Evolutionary conservation across 2,113 vertebrate genomes (phyloP).

Genomic region (Sialia sialis): DNA sequence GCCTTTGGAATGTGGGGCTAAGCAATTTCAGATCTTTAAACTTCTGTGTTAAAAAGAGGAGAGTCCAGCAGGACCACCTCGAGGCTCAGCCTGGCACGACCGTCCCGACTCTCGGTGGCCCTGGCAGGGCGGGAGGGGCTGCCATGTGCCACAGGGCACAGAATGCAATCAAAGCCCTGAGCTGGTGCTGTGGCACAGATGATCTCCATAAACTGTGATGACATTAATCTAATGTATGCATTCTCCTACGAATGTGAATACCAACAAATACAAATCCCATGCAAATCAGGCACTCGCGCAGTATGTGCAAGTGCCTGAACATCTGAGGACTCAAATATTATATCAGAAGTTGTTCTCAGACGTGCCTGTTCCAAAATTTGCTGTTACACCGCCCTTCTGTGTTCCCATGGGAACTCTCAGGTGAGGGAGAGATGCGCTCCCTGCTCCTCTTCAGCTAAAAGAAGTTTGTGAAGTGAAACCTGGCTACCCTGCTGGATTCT

Average conservation of each 20-base stretch:
- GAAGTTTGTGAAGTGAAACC: not conserved
- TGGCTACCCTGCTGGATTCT: not conserved
- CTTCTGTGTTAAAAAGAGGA: accelerated
- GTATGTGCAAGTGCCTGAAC: conserved; percentile 46
- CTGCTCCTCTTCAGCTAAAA: not conserved
- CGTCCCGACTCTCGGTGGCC: accelerated
- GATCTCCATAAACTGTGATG: conserved; percentile 51
- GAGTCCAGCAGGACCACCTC: accelerated
- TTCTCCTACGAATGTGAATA: conserved; percentile 28
- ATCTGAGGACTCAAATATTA: conserved; percentile 51
- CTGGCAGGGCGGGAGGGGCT: not conserved
- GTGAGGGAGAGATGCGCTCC: not conserved
- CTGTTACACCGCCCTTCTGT: not conserved
- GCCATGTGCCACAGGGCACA: not conserved
- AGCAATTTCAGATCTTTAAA: not conserved
- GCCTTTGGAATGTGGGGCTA: not conserved
- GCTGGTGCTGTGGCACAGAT: conserved; percentile 9
- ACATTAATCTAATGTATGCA: conserved; percentile 31
- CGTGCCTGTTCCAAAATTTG: not conserved
- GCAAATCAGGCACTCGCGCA: not conserved
- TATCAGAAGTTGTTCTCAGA: conserved; percentile 1
- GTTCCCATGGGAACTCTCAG: conserved; percentile 13
- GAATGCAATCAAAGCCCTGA: not conserved
- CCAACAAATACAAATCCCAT: conserved; percentile 56
- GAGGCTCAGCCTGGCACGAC: not conserved